These are phyloP conservation scores for Rotaria macrura DNA, from an alignment of 2,888 invertebrate genomes.

Conservation along the genomic window DNA sequence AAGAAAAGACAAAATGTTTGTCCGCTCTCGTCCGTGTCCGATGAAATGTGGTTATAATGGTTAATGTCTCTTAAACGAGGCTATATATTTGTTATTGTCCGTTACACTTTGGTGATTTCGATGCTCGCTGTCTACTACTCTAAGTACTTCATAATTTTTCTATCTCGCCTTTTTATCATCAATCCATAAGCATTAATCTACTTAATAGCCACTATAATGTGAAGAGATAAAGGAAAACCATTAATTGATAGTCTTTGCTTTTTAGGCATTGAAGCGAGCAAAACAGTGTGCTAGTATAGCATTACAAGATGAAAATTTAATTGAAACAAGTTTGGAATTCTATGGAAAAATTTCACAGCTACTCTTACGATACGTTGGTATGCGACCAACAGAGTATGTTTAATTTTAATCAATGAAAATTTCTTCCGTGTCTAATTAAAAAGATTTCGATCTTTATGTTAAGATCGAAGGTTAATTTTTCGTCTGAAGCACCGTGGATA, in stretches of 20 bases:
- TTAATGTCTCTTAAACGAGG: neutral
- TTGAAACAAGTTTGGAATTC: neutral
- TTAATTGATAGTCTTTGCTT: neutral
- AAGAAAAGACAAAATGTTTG: neutral
- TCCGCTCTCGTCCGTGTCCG: neutral
- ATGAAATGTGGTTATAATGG: neutral
- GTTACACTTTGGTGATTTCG: neutral
- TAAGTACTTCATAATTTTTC: neutral
- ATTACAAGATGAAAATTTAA: conserved; percentile 1
- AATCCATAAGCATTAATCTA: neutral
- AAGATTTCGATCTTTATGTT: no score
- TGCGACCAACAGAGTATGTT: neutral
- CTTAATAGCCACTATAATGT: neutral
- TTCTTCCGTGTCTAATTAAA: no score
- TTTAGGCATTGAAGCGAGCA: conserved; percentile 2
- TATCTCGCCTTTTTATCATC: neutral
- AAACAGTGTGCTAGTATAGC: conserved; percentile 11
- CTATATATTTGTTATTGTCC: neutral
- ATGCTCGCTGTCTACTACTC: neutral
- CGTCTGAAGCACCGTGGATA: neutral
- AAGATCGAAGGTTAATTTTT: neutral
- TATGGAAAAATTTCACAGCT: conserved; percentile 16
- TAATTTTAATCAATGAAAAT: neutral
- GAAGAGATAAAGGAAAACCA: neutral
- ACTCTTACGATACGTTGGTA: conserved; percentile 12